Conservation (phyloP, 2,797 vertebrate species). For the Crocodylus rhombifer region DNA sequence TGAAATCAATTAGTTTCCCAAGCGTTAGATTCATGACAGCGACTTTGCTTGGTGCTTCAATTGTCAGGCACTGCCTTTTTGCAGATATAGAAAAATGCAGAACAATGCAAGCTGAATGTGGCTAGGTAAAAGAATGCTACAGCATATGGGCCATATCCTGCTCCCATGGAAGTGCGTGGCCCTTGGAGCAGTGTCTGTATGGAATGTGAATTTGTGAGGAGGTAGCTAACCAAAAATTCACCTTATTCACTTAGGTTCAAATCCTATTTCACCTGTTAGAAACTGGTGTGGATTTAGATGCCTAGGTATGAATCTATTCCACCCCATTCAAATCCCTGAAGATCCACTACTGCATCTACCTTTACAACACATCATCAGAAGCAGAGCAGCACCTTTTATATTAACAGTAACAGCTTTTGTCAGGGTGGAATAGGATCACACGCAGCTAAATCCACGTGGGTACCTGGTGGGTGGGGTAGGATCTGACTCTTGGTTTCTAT, state of each 20-base stretch:
- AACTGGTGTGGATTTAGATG: no score
- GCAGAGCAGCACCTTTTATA: no score
- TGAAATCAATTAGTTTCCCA: not conserved
- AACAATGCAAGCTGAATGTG: not conserved
- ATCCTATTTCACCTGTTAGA: no score
- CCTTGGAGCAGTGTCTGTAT: not conserved
- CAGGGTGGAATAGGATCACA: no score
- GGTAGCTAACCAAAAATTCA: not conserved
- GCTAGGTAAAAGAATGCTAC: not conserved
- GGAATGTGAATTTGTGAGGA: not conserved
- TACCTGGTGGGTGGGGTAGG: not conserved
- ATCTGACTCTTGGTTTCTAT: not conserved
- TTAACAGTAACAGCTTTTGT: no score
- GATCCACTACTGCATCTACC: no score
- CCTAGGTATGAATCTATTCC: no score
- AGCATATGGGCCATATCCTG: no score
- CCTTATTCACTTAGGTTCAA: no score
- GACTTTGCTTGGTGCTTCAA: not conserved
- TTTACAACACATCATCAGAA: no score
- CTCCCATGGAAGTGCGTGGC: not conserved
- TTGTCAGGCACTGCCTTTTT: not conserved
- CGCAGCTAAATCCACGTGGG: rapidly evolving
- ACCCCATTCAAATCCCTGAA: no score
- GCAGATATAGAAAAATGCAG: not conserved
- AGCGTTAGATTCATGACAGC: not conserved